A percentile compares a stretch with the other conserved stretches of the same genome.
These are phyloP conservation scores for Varanus komodoensis DNA, from an alignment of 2,113 vertebrate species.

Conservation along the genomic window DNA sequence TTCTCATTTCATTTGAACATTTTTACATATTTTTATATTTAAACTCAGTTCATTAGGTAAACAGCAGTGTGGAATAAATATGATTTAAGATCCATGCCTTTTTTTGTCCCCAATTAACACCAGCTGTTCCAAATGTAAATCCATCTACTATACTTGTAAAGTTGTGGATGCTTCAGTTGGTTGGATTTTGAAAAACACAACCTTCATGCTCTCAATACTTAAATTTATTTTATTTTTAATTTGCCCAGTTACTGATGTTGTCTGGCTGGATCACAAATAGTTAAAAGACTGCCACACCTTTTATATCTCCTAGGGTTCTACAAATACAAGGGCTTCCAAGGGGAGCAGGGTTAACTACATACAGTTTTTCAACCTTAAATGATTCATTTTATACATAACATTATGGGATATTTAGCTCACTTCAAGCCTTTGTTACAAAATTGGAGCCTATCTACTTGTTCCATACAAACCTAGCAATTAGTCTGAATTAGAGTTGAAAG, in stretches of 20 bases:
- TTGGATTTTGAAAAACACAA: conserved; percentile 20
- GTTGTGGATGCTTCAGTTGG: background rate
- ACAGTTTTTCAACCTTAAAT: conserved; percentile 29
- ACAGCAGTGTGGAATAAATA: background rate
- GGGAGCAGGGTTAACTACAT: conserved; percentile 11
- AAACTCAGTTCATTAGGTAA: conserved; percentile 15
- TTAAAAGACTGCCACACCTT: background rate
- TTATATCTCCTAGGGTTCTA: background rate
- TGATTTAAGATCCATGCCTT: background rate
- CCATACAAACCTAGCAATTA: conserved; percentile 31
- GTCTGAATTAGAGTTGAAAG: conserved; percentile 32
- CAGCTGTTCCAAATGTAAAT: background rate
- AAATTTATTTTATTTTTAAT: too few species aligned
- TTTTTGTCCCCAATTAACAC: background rate
- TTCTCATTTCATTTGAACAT: background rate
- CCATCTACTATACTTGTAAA: background rate
- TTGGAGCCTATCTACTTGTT: conserved; percentile 37
- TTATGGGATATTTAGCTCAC: conserved; percentile 53
- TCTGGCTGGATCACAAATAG: too few species aligned
- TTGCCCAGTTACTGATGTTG: too few species aligned
- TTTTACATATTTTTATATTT: background rate
- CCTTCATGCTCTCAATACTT: background rate
- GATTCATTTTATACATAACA: conserved; percentile 54
- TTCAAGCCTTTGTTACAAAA: conserved; percentile 36
- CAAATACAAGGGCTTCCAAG: background rate